These are phyloP conservation scores for Synergus japonicus DNA, from an alignment of 2,888 invertebrate species.

Conservation along the genomic window DNA sequence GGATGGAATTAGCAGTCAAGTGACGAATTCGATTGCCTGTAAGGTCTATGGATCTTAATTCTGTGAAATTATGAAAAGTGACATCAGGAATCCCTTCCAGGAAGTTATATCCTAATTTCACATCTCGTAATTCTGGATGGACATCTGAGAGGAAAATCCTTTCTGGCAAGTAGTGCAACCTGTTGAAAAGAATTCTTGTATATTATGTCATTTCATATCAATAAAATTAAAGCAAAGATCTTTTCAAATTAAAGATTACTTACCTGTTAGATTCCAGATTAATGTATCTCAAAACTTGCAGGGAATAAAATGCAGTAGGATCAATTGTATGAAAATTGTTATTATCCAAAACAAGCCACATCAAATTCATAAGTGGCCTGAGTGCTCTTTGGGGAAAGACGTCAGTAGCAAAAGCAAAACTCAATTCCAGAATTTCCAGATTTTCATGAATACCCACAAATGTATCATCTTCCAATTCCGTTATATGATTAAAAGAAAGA, in stretches of 20 bases:
- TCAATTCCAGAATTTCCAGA: slow-evolving; percentile 90
- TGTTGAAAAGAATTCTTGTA: slow-evolving; percentile 57
- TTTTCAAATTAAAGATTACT: neutral
- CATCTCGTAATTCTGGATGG: slow-evolving; percentile 86
- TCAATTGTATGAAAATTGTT: slow-evolving; percentile 89
- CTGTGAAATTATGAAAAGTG: slow-evolving; percentile 86
- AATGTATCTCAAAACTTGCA: slow-evolving; percentile 82
- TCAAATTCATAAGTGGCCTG: slow-evolving; percentile 85
- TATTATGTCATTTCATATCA: neutral
- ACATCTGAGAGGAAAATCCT: slow-evolving; percentile 84
- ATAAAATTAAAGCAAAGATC: neutral
- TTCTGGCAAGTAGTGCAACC: slow-evolving; percentile 84
- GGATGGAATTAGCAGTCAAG: slow-evolving; percentile 84
- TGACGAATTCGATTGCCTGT: slow-evolving; percentile 87
- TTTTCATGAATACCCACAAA: slow-evolving; percentile 87
- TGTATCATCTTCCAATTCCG: slow-evolving; percentile 88
- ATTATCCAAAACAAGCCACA: slow-evolving; percentile 92
- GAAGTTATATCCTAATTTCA: slow-evolving; percentile 90
- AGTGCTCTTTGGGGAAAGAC: slow-evolving; percentile 88
- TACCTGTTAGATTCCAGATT: slow-evolving; percentile 89
- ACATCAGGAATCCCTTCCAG: slow-evolving; percentile 83
- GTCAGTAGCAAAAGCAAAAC: slow-evolving; percentile 90
- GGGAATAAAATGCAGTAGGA: slow-evolving; percentile 84
- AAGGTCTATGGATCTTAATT: slow-evolving; percentile 87
- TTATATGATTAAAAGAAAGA: slow-evolving; percentile 93